A percentile compares a stretch with the other conserved stretches of the same genome.
Evolutionary conservation across 2,888 invertebrate species (phyloP).

Genomic region (Folsomia manolachei): DNA sequence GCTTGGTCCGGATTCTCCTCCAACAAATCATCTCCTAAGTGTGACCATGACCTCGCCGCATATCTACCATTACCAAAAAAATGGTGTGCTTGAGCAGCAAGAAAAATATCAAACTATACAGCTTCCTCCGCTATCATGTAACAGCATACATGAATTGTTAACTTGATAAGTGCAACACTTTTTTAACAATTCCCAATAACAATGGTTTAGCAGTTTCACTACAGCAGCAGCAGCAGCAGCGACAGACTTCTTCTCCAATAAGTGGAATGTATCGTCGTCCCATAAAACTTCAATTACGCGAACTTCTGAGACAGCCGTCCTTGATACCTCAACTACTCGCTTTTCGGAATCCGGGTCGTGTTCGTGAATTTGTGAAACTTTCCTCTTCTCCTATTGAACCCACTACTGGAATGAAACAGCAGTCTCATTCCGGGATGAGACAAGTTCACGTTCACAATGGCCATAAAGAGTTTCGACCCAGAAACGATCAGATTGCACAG

Average conservation of each 20-base stretch:
- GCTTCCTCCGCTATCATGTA: no score
- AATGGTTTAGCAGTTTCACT: not conserved
- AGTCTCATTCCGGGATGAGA: not conserved
- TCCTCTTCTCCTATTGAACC: not conserved
- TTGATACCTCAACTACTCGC: not conserved
- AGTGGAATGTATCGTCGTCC: not conserved
- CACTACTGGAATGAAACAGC: not conserved
- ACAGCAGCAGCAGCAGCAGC: constrained; percentile 9
- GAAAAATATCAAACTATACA: no score
- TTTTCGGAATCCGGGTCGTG: not conserved
- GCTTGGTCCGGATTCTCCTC: no score
- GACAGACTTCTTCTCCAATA: no score
- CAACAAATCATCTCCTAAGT: no score
- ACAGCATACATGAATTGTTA: no score
- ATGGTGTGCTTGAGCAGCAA: no score
- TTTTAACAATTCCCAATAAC: constrained; percentile 27
- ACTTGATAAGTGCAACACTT: constrained; percentile 37
- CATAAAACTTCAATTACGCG: not conserved
- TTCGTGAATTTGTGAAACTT: not conserved
- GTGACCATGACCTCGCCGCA: no score
- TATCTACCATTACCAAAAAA: no score
- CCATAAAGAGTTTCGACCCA: not conserved
- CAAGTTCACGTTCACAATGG: not conserved
- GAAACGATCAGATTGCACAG: not conserved
- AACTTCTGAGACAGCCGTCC: not conserved